These are phyloP conservation scores for Heteronetta atricapilla DNA, from an alignment of 2,113 vertebrate genomes.

Conservation along the genomic window DNA sequence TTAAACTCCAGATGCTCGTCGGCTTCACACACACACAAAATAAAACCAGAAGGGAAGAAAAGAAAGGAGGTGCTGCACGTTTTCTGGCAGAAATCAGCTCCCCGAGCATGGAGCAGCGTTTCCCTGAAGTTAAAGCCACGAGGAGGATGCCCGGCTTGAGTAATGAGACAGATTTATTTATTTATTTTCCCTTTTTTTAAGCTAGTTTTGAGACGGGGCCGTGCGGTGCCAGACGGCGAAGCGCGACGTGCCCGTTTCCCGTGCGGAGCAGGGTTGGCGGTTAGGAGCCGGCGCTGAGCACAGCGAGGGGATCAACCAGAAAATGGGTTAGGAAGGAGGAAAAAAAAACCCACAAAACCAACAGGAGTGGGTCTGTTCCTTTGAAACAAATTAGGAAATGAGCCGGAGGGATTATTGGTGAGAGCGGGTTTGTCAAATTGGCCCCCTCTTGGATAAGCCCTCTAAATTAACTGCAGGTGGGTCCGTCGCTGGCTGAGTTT, in stretches of 20 bases:
- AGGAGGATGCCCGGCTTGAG: background rate
- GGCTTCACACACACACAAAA: background rate
- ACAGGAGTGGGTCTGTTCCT: background rate
- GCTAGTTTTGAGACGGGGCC: background rate
- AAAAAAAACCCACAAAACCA: background rate
- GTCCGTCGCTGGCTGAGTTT: background rate
- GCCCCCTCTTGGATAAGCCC: background rate
- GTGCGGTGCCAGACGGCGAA: background rate
- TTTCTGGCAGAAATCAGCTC: background rate
- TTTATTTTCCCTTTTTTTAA: background rate
- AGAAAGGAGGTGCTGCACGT: background rate
- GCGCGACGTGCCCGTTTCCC: fast-evolving
- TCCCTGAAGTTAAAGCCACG: background rate
- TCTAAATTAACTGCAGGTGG: background rate
- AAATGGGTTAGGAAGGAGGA: background rate
- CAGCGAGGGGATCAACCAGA: fast-evolving
- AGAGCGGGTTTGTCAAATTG: background rate
- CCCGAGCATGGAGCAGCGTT: background rate
- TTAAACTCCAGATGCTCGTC: slow-evolving; percentile 14
- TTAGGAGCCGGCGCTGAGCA: background rate
- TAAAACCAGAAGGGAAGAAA: background rate
- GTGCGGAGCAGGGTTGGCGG: background rate
- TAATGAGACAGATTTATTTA: background rate
- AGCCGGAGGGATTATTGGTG: background rate
- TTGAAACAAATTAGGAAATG: background rate